Evolutionary conservation across 2,888 invertebrate species (phyloP).

Genomic region (Chydorus sphaericus): DNA sequence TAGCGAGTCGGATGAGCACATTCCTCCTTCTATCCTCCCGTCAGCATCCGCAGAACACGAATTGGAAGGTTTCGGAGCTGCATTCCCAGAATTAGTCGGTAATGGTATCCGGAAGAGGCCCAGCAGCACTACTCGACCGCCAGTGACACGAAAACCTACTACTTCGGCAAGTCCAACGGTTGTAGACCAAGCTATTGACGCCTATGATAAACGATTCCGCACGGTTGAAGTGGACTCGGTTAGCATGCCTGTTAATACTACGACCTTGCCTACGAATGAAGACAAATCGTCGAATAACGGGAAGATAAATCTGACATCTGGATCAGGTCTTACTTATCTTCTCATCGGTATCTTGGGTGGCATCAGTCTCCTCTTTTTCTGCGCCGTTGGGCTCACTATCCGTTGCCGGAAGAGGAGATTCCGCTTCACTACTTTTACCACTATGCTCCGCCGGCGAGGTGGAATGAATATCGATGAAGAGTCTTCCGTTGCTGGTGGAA

Average conservation of each 20-base stretch:
- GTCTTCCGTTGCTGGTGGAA: not conserved
- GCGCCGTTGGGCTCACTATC: slow-evolving; percentile 11
- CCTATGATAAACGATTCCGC: not conserved
- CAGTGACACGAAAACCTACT: not conserved
- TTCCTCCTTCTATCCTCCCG: not conserved
- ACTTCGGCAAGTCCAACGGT: not conserved
- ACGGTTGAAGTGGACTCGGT: not conserved
- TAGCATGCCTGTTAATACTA: not conserved
- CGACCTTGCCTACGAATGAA: not conserved
- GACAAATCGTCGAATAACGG: not conserved
- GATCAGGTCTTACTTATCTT: slow-evolving; percentile 3
- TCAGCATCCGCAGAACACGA: not conserved
- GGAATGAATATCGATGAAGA: not conserved
- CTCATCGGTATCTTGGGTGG: slow-evolving; percentile 13
- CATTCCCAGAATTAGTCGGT: not conserved
- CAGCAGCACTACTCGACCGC: not conserved
- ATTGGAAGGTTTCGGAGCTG: slow-evolving; percentile 4
- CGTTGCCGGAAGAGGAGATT: slow-evolving; percentile 9
- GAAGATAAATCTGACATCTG: not conserved
- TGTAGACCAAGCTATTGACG: not conserved
- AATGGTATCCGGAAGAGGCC: not conserved
- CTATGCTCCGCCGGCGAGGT: not conserved
- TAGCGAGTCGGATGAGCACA: not conserved
- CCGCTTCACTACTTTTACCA: slow-evolving; percentile 1
- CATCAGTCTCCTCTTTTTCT: slow-evolving; percentile 12